A percentile compares a stretch with the other conserved stretches of the same genome.
phyloP scores from a whole-genome alignment of 2,797 vertebrate species.

The Enteromius anoplus region DNA sequence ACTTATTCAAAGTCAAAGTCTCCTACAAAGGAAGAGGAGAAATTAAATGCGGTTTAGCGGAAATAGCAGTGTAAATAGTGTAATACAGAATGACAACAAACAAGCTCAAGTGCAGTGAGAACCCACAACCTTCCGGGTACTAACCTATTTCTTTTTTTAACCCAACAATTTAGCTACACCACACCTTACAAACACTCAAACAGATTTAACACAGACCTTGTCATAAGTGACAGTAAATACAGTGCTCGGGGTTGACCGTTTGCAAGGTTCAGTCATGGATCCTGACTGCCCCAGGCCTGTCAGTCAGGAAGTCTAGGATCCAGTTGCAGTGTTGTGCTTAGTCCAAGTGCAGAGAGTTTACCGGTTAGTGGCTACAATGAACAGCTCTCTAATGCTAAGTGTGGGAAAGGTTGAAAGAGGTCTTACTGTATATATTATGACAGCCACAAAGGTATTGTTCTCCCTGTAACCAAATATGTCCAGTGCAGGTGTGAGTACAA shows the following conservation, averaged over 20 bases:
- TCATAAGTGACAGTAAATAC: slow-evolving; percentile 15
- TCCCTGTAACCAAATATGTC: slow-evolving; percentile 58
- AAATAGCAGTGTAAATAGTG: slow-evolving; percentile 33
- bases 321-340: slow-evolving; percentile 31
- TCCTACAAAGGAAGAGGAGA: slow-evolving; percentile 14
- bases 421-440: slow-evolving; percentile 68
- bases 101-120: neutral
- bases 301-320: slow-evolving; percentile 21
- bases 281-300: neutral
- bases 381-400: slow-evolving; percentile 35
- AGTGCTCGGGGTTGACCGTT: slow-evolving; percentile 7
- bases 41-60: slow-evolving; percentile 28
- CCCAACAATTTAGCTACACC: neutral
- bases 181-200: neutral
- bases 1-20: neutral
- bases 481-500: slow-evolving; percentile 61
- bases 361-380: slow-evolving; percentile 17
- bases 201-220: neutral
- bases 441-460: slow-evolving; percentile 18
- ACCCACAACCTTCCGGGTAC: neutral
- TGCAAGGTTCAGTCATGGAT: slow-evolving; percentile 8
- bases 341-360: slow-evolving; percentile 26
- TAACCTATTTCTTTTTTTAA: neutral
- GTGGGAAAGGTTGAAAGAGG: slow-evolving; percentile 49
- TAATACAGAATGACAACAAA: slow-evolving; percentile 4